Evolutionary conservation across 1,140 invertebrate genomes (phyloP).

Genomic region (Sycophila sp.): DNA sequence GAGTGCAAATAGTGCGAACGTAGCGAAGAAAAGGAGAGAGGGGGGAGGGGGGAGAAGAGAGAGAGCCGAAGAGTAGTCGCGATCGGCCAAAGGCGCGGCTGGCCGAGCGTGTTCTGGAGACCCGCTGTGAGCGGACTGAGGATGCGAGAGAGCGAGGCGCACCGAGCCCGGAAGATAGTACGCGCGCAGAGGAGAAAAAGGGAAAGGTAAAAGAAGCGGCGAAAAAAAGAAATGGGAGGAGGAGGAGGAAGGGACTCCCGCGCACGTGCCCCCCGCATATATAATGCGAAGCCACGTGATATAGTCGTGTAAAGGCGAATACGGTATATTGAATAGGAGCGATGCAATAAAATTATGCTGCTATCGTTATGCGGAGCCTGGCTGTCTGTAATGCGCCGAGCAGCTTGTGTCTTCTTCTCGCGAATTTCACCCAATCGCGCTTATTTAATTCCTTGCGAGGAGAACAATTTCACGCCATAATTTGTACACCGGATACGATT

Average conservation of each 20-base stretch:
- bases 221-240: neutral
- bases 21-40: no score
- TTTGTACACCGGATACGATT: no score
- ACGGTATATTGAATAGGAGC: neutral
- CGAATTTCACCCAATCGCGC: no score
- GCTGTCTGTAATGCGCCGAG: neutral
- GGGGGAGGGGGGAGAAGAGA: neutral
- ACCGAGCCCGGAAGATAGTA: neutral
- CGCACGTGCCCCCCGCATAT: no score
- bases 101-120: neutral
- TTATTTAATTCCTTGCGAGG: no score
- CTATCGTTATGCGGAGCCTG: no score
- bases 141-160: neutral
- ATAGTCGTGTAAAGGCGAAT: no score
- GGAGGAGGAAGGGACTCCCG: no score
- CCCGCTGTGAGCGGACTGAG: neutral
- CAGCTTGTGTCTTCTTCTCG: neutral
- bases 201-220: neutral
- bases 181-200: neutral
- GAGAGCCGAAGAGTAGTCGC: neutral
- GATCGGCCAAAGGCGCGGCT: slow-evolving; percentile 2
- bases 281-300: no score
- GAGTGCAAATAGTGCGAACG: neutral
- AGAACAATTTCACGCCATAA: no score
- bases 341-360: neutral